A percentile compares a stretch with the other conserved stretches of the same genome.
phyloP scores from a whole-genome alignment of 2,113 vertebrate species.

The Dicrurus megarhynchus region DNA sequence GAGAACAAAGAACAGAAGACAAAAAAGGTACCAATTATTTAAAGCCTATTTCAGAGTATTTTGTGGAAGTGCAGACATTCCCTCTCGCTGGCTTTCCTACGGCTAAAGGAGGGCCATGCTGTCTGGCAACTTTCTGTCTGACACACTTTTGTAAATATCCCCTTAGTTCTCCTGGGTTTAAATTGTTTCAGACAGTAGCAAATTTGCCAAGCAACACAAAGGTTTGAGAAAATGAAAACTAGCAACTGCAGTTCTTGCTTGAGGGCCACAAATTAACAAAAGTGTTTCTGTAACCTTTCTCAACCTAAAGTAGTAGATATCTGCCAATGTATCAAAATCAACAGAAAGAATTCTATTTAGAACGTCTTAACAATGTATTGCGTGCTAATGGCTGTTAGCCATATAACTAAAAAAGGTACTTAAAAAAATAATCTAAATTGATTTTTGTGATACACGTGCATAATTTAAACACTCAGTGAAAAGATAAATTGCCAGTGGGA shows the following conservation, averaged over 20 bases:
- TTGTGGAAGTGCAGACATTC: background rate
- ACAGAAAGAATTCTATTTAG: background rate
- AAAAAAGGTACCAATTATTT: background rate
- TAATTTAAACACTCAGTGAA: background rate
- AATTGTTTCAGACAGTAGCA: background rate
- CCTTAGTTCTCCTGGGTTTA: background rate
- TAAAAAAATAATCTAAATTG: background rate
- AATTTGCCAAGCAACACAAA: background rate
- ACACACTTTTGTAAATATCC: background rate
- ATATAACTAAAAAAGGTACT: background rate
- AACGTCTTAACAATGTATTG: background rate
- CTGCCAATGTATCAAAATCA: background rate
- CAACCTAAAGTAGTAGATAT: background rate
- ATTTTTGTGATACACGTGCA: background rate
- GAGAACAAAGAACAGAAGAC: background rate
- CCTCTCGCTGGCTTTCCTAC: background rate
- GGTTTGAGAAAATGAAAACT: background rate
- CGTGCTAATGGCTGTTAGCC: background rate
- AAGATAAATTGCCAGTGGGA: background rate
- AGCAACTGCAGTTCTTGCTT: background rate
- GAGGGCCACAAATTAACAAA: background rate
- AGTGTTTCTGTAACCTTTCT: background rate
- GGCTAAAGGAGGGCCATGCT: background rate
- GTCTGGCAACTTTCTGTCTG: background rate
- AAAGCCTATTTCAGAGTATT: background rate